Evolutionary conservation across 2,113 vertebrate species (phyloP), one percentile per base, ranked within the genome.

Genomic region (Girardinichthys multiradiatus): DNA sequence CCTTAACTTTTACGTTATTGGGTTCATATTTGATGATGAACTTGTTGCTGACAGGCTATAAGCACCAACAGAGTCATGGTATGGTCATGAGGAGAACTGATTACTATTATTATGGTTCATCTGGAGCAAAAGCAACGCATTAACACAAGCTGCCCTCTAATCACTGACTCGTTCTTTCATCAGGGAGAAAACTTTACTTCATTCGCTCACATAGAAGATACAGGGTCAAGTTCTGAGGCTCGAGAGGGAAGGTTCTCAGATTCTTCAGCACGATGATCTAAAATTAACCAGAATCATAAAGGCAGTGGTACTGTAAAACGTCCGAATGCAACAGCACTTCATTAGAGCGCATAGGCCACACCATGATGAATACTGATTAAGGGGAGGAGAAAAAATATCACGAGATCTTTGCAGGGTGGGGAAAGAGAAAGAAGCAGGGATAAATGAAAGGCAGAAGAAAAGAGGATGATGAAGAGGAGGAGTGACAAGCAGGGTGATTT

Each of bases 191-290:
- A 80, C 45, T 45, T 59, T 60, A 69, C 37, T 29, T 35, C 14
- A n/a, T 19, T 2, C 17, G 6, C 35, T 21, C 33, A 64, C 33
- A 4, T 21, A 27, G 69, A 17, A n/a, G 9, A 42, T 62, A 19
- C 64, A 26, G 14, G 2, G 39, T 0, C 65, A 42, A 2, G 1
- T 3, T 54, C 67, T 72, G 24, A 58, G 48, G 17, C 80, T 64
- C 35, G 2, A 26, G 37, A 72, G 61, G 62, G 21, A 11, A 48
- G 33, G 62, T 59, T 74, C 7, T 42, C 39, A 27, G 26, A 87
- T 86, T 88, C 86, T 86, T 85, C 85, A 81, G 87, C 65, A 81
- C 68, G 82, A 87, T 81, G 83, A 83, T 78, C 81, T 80, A 70
- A 74, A 92, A 90, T 85, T 68, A 89, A 73, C 70, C 37, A 61